These are phyloP conservation scores for Hippasteria phrygiana DNA, from an alignment of 53 echinoderm and acorn worm species.

Conservation along the genomic window DNA sequence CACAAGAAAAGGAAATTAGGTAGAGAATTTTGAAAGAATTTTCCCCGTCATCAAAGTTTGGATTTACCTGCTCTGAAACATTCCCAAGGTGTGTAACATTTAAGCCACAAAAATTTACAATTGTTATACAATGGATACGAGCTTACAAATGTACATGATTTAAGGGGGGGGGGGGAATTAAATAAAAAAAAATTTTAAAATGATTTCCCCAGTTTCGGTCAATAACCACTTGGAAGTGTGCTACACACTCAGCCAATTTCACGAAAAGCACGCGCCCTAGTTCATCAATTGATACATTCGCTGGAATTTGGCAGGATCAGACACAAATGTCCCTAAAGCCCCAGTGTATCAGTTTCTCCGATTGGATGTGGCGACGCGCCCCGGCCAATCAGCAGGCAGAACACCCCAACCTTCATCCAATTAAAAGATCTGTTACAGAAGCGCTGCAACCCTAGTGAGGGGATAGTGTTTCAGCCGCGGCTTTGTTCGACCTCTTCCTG, in stretches of 20 bases:
- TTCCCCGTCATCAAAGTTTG: no score
- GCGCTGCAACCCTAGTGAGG: not conserved
- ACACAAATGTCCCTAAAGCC: not conserved
- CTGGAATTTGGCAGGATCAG: not conserved
- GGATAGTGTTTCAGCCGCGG: slow-evolving; percentile 17
- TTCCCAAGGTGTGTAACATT: no score
- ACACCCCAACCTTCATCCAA: slow-evolving; percentile 27
- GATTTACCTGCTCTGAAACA: no score
- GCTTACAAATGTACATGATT: no score
- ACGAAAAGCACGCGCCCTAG: not conserved
- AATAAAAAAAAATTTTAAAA: no score
- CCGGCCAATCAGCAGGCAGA: slow-evolving; percentile 34
- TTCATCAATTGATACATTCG: not conserved
- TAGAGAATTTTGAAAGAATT: no score
- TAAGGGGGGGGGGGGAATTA: no score
- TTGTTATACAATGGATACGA: no score
- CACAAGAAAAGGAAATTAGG: no score
- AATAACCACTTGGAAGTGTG: no score
- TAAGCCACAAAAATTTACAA: no score
- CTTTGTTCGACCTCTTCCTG: not conserved
- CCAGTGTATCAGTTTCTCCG: not conserved
- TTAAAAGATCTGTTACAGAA: slow-evolving; percentile 19
- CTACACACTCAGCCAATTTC: not conserved
- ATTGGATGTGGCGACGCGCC: not conserved
- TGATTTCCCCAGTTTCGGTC: no score